Evolutionary conservation across 2,797 vertebrate species (phyloP), one percentile per base, ranked within the genome.

Genomic region (Anguilla pacifica): DNA sequence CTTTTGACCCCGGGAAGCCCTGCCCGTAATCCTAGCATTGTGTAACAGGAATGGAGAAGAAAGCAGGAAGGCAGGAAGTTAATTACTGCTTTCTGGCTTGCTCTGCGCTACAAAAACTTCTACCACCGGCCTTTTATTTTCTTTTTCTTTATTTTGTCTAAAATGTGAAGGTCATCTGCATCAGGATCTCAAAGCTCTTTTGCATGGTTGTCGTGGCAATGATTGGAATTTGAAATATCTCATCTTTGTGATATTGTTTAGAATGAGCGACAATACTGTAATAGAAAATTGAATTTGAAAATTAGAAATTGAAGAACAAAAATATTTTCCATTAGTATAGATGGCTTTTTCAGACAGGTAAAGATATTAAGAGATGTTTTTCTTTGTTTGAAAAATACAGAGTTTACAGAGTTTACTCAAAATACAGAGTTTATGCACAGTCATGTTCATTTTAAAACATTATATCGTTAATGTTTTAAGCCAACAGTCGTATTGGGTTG

Each of bases 31-130:
- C 92, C 92, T 77, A 87, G 90, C 89, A 92, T 94, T 95, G 93
- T 94, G 89, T 93, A 88, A 90, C 86, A 89, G 89, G 89, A 86
- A 91, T 89, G 83, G 72, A 86, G 91, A 86, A 89, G 31, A 92
- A 94, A 93, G 92, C 84, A 87, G 86, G 83, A 59, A 87, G 91
- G 92, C 89, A 92, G 90, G 87, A 92, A 92, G 91, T 94, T 94
- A 95, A 95, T 95, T 94, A 94, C 92, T 90, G 89, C 91, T 89
- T 89, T 92, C 88, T 91, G 91, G 92, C 87, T 86, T 89, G 91
- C 90, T 87, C 67, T 89, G 81, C 92, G 91, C 91, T 90, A 93
- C 90, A 94, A 94, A 94, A 55, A 51, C 70, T 81, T 6, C 89
- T 89, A 93, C 92, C 93, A 87, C 88, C 87, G 77, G 86, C 79